Evolutionary conservation across 2,797 vertebrate genomes (phyloP).

Genomic region (Channallabes apus): DNA sequence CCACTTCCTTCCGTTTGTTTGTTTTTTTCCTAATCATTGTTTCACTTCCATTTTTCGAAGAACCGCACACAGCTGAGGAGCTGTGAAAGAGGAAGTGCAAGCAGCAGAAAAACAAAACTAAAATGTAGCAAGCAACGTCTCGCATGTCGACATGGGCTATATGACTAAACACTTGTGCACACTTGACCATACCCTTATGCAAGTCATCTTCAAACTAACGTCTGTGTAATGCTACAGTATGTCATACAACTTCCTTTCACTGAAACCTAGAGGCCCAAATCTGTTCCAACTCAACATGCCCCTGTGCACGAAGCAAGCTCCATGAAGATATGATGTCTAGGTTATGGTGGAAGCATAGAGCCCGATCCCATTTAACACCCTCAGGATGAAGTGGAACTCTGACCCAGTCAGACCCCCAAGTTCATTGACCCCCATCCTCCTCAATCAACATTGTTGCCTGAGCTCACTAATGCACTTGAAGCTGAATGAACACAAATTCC

Average conservation of each 20-base stretch:
- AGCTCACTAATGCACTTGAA: neutral
- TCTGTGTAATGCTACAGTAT: neutral
- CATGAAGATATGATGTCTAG: neutral
- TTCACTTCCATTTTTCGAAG: conserved; percentile 26
- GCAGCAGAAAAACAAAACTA: neutral
- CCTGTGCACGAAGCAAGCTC: neutral
- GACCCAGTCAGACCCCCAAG: neutral
- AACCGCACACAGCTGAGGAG: neutral
- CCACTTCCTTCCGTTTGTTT: conserved; percentile 5
- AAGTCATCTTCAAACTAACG: neutral
- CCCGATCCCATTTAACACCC: neutral
- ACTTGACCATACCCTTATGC: too few relatives aligned
- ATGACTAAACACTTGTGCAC: neutral
- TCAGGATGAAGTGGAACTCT: neutral
- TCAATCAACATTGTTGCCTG: neutral
- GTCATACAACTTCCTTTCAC: neutral
- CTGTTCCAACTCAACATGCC: neutral
- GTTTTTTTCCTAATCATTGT: conserved; percentile 24
- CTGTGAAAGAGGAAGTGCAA: neutral
- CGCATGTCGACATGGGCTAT: neutral
- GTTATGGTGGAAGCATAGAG: neutral
- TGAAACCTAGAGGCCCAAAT: neutral
- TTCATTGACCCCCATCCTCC: neutral
- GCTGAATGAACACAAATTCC: neutral
- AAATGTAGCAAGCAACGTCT: neutral